Base-by-base conservation (phyloP, 2,888 invertebrate genomes). In the Seladonia tumulorum region DNA sequence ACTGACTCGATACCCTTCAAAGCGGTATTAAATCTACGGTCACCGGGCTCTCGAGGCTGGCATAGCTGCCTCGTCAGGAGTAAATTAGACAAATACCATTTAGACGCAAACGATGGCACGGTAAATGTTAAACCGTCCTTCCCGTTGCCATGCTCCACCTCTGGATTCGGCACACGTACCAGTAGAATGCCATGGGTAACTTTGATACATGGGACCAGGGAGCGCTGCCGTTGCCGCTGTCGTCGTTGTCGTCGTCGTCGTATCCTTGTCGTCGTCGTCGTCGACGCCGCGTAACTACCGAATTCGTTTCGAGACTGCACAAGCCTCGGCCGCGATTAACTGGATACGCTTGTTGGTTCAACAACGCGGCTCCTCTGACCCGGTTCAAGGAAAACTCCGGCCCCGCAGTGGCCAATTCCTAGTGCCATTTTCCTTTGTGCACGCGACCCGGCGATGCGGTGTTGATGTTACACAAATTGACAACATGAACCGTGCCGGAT, bases 81-180 rank as follows among this genome's bases (percentile, higher is more conserved):
- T 88, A 87, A 92, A 92, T 91, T 92, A 90, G 90, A 92, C 91
- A 93, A 93, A 93, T 91, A 93, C 90, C 87, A 88, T 92, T 91
- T 89, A 86, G 88, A 87, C 83, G 80, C 82, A 87, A 86, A 85
- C 86, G 88, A 88, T 89, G 88, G 84, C 83, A 89, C 66, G 81
- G 89, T 79, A 90, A 90, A 90, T 89, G 91, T 90, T 90, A 91
- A 91, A 83, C 86, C 81, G 71, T 80, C 79, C 60, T 71, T 60
- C 78, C 84, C 57, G 83, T 88, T 85, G 87, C 78, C 71, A 72
- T 86, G 81, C 76, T 29, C 16, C 75, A 72, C 35, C 85, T 79
- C 68, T 68, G 45, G 60, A 89, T 87, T 90, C 86, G 87, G 78
- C 82, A 74, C 83, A 87, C 85, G 84, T 85, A 82, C 86, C 57